These are phyloP conservation scores for Xenops minutus DNA, from an alignment of 2,797 vertebrate species.

Conservation along the genomic window DNA sequence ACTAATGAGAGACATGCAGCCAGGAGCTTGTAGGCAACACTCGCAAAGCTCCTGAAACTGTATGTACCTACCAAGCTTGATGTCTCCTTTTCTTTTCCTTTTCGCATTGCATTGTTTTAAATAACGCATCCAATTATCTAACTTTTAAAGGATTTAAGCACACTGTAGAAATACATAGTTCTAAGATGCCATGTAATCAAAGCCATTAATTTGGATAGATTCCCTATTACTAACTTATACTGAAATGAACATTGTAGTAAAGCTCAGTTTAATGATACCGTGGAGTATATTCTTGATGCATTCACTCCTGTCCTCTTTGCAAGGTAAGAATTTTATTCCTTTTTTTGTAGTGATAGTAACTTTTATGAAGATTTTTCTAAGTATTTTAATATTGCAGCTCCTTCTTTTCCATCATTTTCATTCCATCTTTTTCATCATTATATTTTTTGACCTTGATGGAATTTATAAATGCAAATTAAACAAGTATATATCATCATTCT, in stretches of 20 bases:
- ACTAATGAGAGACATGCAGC: conserved; percentile 75
- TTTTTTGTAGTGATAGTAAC: not conserved
- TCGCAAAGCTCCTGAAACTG: conserved; percentile 65
- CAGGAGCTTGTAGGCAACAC: conserved; percentile 28
- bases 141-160: conserved; percentile 42
- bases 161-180: not conserved
- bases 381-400: not conserved
- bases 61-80: conserved; percentile 29
- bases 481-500: not conserved
- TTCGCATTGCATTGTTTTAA: not conserved
- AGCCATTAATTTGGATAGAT: conserved; percentile 59
- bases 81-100: not conserved
- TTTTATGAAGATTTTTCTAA: not conserved
- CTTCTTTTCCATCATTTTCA: no score
- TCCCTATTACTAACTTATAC: conserved; percentile 76
- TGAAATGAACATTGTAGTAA: conserved; percentile 95
- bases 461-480: not conserved
- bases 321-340: conserved; percentile 82
- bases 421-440: not conserved
- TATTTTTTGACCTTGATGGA: not conserved
- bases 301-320: conserved; percentile 82
- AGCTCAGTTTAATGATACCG: conserved; percentile 88
- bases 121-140: conserved; percentile 12
- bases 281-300: conserved; percentile 85
- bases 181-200: conserved; percentile 86